Evolutionary conservation across 1,140 invertebrate genomes (phyloP), one percentile per base, ranked within the genome.

Genomic region (Neodiprion lecontei): DNA sequence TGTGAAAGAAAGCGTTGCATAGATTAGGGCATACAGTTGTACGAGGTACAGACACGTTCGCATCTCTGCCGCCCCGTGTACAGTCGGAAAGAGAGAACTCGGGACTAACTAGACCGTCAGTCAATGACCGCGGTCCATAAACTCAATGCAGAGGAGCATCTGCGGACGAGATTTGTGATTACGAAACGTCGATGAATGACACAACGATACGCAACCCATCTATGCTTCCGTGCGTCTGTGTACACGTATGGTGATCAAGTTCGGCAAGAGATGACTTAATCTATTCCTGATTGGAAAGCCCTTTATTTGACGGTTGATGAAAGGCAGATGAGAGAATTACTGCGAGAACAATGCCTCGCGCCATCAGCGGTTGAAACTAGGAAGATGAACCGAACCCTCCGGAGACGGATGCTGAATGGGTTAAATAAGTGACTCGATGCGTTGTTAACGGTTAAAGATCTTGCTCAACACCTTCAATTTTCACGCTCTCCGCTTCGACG

Each of bases 121-220:
- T 61, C 53, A 61, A 61, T 61, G 53, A 61, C 53, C 53, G 53
- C 53, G 53, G 53, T 61, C 53, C 53, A 17, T 61, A 61, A 61
- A 61, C 53, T 2, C 28, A 3, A 61, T 61, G 53, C 53, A 9
- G 28, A 61, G 53, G 53, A 17, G 53, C 53, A 61, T 61, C 53
- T 17, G 53, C 53, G 53, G 53, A 61, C 53, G 53, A 61, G 53
- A 61, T 61, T 61, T 17, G 11, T 17, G 53, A 61, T 61, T 61
- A 61, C 53, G 53, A 61, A 61, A 61, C 53, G 53, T 61, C 53
- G 53, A 61, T 61, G 53, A 61, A 61, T 61, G 53, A 61, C n/a
- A 61, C 53, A 17, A 61, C 9, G 53, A 61, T 61, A 9, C 53
- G 28, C 53, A 17, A 61, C 53, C 2, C 5, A 40, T 40, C 2